A percentile compares a stretch with the other conserved stretches of the same genome.
These are phyloP conservation scores for Candoia aspera DNA, from an alignment of 2,113 vertebrate genomes.

Conservation along the genomic window DNA sequence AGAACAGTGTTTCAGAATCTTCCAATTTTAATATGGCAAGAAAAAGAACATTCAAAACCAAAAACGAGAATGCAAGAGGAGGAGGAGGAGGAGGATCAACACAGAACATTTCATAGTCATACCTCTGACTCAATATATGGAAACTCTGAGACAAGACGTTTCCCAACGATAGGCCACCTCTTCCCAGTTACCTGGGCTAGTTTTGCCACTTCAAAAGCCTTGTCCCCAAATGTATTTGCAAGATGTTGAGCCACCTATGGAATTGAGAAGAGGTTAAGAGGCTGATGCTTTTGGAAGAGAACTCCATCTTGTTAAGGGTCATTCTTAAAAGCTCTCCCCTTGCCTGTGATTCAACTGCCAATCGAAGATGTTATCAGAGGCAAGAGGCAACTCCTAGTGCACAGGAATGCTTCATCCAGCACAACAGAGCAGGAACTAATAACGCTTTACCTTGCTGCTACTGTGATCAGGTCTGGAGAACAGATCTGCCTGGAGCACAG, in stretches of 20 bases:
- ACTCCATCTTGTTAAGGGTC: background rate
- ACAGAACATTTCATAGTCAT: conserved; percentile 23
- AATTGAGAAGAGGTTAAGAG: conserved; percentile 43
- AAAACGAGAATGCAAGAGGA: background rate
- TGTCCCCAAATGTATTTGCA: conserved; percentile 78
- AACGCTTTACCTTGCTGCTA: conserved; percentile 41
- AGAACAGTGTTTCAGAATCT: background rate
- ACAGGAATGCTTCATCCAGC: conserved; percentile 54
- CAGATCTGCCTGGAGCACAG: conserved; percentile 12
- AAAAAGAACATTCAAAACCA: background rate
- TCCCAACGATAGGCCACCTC: conserved; percentile 95
- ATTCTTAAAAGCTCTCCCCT: conserved; percentile 31
- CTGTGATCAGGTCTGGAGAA: background rate
- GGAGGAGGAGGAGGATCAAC: background rate
- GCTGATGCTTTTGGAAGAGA: conserved; percentile 22
- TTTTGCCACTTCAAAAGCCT: conserved; percentile 88
- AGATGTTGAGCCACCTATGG: conserved; percentile 87
- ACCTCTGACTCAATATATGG: conserved; percentile 98
- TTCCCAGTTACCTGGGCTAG: conserved; percentile 88
- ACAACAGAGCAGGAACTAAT: conserved; percentile 32
- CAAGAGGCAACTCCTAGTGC: conserved; percentile 39
- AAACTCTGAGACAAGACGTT: conserved; percentile 93
- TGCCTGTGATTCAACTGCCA: conserved; percentile 24
- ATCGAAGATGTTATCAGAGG: conserved; percentile 24
- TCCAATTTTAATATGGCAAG: background rate